Conservation (phyloP, 1,140 invertebrate genomes). For the Homarus americanus region DNA sequence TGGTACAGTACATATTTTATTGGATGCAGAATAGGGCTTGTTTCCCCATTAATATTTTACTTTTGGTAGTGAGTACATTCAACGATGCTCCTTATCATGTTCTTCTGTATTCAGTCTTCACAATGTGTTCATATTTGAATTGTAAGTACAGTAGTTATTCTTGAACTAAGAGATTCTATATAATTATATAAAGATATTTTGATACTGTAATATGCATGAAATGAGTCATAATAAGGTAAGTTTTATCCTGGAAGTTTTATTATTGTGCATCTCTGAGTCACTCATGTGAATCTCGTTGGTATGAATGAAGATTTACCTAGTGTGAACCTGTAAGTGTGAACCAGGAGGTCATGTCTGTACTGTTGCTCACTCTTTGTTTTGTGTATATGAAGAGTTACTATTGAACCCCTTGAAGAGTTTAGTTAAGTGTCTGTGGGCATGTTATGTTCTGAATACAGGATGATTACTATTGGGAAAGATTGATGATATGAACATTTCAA, state of each 20-base stretch:
- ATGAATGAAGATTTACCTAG: conserved; percentile 38
- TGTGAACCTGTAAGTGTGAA: conserved; percentile 41
- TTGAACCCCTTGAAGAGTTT: neutral
- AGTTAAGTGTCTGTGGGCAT: neutral
- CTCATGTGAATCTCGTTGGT: conserved; percentile 22
- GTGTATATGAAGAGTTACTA: conserved; percentile 7
- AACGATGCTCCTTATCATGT: conserved; percentile 15
- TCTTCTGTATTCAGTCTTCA: conserved; percentile 34
- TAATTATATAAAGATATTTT: conserved; percentile 61
- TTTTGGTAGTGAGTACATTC: conserved; percentile 22
- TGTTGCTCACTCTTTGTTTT: conserved; percentile 16
- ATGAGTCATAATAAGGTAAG: conserved; percentile 49
- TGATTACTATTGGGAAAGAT: conserved; percentile 4
- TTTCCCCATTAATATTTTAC: conserved; percentile 15
- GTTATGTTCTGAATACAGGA: conserved; percentile 2
- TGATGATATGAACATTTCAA: conserved; percentile 4
- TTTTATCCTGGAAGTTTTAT: conserved; percentile 33
- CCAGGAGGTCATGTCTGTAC: neutral
- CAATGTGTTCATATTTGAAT: conserved; percentile 49
- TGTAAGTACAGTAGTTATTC: conserved; percentile 48
- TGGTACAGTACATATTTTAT: conserved; percentile 40
- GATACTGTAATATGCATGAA: conserved; percentile 54
- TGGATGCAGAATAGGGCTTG: conserved; percentile 33
- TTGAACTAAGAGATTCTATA: conserved; percentile 38
- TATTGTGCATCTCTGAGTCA: conserved; percentile 21